Conservation (phyloP, 2,888 invertebrate genomes). For the Plebejus argus region DNA sequence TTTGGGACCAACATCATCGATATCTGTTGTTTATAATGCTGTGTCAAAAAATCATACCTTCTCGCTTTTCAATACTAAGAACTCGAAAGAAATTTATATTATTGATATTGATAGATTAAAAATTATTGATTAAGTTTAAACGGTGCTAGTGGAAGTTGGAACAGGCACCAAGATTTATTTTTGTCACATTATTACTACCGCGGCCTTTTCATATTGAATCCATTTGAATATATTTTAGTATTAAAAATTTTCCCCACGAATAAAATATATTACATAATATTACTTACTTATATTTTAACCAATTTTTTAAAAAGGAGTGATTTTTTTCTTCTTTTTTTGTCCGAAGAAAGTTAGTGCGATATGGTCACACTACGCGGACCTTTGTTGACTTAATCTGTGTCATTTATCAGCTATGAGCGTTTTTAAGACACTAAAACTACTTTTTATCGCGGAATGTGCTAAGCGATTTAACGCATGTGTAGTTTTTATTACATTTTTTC, state of each 20-base stretch:
- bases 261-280: too few relatives aligned
- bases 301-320: neutral
- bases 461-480: slow-evolving; percentile 25
- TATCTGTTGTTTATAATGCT: neutral
- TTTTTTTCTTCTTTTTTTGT: neutral
- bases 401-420: slow-evolving; percentile 27
- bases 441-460: slow-evolving; percentile 26
- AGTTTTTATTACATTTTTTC: slow-evolving; percentile 20
- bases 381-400: slow-evolving; percentile 26
- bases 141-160: neutral
- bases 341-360: neutral
- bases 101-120: too few relatives aligned
- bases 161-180: neutral
- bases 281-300: too few relatives aligned
- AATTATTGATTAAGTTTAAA: neutral
- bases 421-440: slow-evolving; percentile 25
- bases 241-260: neutral
- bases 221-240: slow-evolving; percentile 1
- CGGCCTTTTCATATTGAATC: neutral
- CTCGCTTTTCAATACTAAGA: neutral
- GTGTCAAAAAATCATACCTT: neutral
- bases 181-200: neutral
- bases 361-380: slow-evolving; percentile 18
- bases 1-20: neutral
- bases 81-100: neutral